These are phyloP conservation scores for Bolinopsis microptera DNA, from an alignment of 37 sponge, comb jelly and placozoan genomes.

Conservation along the genomic window DNA sequence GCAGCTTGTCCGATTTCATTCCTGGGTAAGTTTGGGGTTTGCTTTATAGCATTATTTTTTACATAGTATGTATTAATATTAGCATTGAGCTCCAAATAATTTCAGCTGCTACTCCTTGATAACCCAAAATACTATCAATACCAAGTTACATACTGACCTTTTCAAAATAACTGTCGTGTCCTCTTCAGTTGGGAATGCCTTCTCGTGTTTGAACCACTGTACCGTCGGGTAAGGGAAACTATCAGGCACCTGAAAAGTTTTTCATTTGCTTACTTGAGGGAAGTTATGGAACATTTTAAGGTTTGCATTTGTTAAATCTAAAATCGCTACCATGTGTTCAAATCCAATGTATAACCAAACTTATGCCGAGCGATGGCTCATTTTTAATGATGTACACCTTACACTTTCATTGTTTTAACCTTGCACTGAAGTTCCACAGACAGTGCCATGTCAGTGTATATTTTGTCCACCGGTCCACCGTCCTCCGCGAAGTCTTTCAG, in stretches of 20 bases:
- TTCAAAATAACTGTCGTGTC: background rate
- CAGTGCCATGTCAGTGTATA: background rate
- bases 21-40: background rate
- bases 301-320: too few relatives aligned
- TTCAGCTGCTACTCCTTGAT: too few relatives aligned
- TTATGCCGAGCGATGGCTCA: too few relatives aligned
- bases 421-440: background rate
- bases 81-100: too few relatives aligned
- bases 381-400: too few relatives aligned
- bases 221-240: conserved; percentile 9
- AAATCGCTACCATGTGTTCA: too few relatives aligned
- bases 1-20: background rate
- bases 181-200: background rate
- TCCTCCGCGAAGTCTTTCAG: background rate
- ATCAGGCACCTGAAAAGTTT: background rate
- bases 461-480: background rate
- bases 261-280: too few relatives aligned
- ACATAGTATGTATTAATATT: too few relatives aligned
- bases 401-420: background rate
- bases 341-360: too few relatives aligned
- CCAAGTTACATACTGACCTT: too few relatives aligned
- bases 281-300: too few relatives aligned
- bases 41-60: background rate
- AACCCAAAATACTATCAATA: too few relatives aligned
- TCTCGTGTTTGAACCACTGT: background rate